Conservation (phyloP, 1,140 invertebrate species). For the Copidosoma floridanum region DNA sequence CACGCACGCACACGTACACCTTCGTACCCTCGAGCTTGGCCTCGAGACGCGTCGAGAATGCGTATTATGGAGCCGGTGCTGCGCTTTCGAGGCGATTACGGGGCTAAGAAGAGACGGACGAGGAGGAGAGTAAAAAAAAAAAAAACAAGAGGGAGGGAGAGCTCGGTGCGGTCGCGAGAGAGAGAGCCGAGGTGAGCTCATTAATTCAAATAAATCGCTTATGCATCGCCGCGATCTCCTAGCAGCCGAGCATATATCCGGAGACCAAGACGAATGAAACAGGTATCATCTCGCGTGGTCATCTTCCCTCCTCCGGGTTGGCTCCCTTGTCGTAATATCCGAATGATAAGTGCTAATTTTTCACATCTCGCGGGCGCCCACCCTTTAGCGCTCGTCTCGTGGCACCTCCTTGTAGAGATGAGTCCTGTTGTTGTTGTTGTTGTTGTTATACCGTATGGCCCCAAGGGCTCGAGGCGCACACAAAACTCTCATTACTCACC, state of each 20-base stretch:
- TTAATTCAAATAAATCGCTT: constrained; percentile 55
- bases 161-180: constrained; percentile 35
- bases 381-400: constrained; percentile 5
- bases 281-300: constrained; percentile 27
- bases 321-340: constrained; percentile 25
- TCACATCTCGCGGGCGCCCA: constrained; percentile 17
- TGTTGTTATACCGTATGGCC: no score
- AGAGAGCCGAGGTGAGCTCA: constrained; percentile 40
- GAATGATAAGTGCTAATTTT: constrained; percentile 26
- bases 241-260: constrained; percentile 17
- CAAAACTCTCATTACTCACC: constrained; percentile 24
- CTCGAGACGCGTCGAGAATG: constrained; percentile 9
- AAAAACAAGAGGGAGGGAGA: constrained; percentile 3
- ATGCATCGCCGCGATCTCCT: constrained; percentile 46
- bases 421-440: no score
- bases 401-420: no score
- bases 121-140: neutral
- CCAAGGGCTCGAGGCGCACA: constrained; percentile 10
- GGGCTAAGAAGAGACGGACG: neutral
- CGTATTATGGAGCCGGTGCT: no score
- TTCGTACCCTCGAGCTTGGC: no score
- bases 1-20: neutral
- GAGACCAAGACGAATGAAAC: constrained; percentile 48
- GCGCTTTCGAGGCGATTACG: neutral
- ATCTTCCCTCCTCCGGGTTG: constrained; percentile 36